phyloP scores from a whole-genome alignment of 2,113 vertebrate species.

The Oncorhynchus kisutch region DNA sequence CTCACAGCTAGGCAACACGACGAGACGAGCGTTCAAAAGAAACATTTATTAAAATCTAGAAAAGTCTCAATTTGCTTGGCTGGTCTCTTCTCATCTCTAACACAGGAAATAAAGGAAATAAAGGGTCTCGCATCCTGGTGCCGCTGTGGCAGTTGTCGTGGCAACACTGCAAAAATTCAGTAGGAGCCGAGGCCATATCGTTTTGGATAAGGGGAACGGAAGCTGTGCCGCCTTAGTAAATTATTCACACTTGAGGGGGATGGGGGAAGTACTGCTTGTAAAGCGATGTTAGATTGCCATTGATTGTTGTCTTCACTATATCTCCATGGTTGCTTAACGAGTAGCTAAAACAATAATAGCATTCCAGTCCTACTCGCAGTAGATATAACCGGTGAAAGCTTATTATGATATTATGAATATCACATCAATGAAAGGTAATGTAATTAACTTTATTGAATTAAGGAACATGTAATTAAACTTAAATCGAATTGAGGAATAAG shows the following conservation, averaged over 20 bases:
- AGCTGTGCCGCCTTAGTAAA: background rate
- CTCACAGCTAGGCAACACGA: background rate
- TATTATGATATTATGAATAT: too few species aligned
- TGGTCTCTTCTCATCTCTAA: background rate
- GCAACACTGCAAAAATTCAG: background rate
- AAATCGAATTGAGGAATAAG: too few species aligned
- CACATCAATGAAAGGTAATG: too few species aligned
- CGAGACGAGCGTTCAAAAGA: background rate
- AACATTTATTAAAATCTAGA: background rate
- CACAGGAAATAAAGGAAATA: background rate
- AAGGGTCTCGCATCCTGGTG: background rate
- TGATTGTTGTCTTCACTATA: too few species aligned
- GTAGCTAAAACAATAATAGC: too few species aligned
- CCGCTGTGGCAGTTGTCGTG: background rate
- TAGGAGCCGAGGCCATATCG: background rate
- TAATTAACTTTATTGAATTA: too few species aligned
- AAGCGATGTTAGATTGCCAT: too few species aligned
- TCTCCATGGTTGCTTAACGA: too few species aligned
- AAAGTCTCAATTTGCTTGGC: slow-evolving; percentile 5
- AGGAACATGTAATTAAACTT: too few species aligned
- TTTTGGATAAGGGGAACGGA: background rate
- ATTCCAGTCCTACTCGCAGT: too few species aligned
- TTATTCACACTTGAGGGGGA: background rate
- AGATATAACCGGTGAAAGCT: too few species aligned
- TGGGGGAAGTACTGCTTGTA: background rate